Evolutionary conservation across 37 sponge, comb jelly and placozoan genomes (phyloP).

Genomic region (Oopsacas minuta): DNA sequence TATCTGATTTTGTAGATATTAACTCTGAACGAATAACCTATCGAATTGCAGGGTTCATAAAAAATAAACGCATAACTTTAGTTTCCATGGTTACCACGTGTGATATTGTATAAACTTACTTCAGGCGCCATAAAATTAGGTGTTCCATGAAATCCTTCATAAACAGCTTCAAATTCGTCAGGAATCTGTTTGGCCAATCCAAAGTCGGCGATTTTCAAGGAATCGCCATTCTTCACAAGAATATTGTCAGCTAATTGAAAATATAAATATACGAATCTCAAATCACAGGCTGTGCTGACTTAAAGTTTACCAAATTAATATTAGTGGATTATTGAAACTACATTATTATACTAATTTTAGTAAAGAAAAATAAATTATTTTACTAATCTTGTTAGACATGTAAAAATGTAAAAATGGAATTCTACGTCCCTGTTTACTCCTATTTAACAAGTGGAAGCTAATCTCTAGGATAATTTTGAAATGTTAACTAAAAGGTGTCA

Average conservation of each 20-base stretch:
- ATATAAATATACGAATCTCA: not conserved
- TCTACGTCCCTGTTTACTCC: too few species aligned
- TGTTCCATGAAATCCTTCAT: not conserved
- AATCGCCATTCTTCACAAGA: not conserved
- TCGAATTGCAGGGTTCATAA: not conserved
- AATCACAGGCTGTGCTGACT: not conserved
- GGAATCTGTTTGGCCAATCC: not conserved
- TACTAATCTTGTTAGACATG: too few species aligned
- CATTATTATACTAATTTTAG: too few species aligned
- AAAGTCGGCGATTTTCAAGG: not conserved
- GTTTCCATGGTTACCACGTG: not conserved
- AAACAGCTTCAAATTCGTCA: not conserved
- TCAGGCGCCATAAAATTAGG: conserved; percentile 3
- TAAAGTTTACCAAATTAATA: too few species aligned
- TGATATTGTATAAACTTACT: not conserved
- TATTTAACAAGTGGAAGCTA: too few species aligned
- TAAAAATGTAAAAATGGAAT: too few species aligned
- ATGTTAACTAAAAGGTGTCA: too few species aligned
- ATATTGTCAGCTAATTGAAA: not conserved
- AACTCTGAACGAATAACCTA: not conserved
- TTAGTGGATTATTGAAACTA: too few species aligned
- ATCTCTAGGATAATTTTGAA: too few species aligned
- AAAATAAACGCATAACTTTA: not conserved
- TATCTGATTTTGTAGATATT: not conserved
- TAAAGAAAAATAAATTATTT: too few species aligned